Percentiles rank a stretch among this genome's conserved stretches.
Conservation (phyloP, 1,140 invertebrate genomes). For the Eueides isabella region DNA sequence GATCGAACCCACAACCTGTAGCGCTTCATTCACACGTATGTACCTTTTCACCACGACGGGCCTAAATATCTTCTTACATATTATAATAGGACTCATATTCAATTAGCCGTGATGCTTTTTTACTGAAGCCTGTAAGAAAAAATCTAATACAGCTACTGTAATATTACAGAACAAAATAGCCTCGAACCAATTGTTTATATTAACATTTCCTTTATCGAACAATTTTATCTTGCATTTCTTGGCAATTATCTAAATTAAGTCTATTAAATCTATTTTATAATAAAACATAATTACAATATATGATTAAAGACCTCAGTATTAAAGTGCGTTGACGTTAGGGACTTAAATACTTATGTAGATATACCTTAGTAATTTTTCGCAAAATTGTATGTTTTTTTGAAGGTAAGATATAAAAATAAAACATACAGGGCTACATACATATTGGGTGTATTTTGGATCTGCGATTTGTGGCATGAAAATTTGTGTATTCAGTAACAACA, state of each 20-base stretch:
- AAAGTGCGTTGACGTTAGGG: neutral
- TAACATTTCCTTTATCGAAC: slow-evolving; percentile 37
- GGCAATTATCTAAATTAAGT: slow-evolving; percentile 26
- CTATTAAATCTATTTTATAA: slow-evolving; percentile 51
- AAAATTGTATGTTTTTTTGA: no score
- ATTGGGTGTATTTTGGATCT: no score
- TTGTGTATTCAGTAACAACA: no score
- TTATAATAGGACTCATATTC: neutral
- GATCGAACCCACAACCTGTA: no score
- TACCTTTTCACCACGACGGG: no score
- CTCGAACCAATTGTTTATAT: slow-evolving; percentile 31
- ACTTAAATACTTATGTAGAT: neutral
- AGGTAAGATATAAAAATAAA: no score
- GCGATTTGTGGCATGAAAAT: no score
- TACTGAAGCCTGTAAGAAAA: neutral
- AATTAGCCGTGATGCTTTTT: neutral
- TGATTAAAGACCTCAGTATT: slow-evolving; percentile 22
- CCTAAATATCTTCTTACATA: no score
- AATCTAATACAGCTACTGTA: slow-evolving; percentile 10
- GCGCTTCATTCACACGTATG: no score
- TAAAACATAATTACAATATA: slow-evolving; percentile 32
- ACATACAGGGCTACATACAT: no score
- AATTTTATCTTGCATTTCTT: slow-evolving; percentile 18
- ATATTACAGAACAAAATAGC: slow-evolving; percentile 18
- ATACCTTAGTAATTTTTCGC: no score